Base-by-base conservation (phyloP, 2,113 vertebrate species). In the Syngnathus scovelli region DNA sequence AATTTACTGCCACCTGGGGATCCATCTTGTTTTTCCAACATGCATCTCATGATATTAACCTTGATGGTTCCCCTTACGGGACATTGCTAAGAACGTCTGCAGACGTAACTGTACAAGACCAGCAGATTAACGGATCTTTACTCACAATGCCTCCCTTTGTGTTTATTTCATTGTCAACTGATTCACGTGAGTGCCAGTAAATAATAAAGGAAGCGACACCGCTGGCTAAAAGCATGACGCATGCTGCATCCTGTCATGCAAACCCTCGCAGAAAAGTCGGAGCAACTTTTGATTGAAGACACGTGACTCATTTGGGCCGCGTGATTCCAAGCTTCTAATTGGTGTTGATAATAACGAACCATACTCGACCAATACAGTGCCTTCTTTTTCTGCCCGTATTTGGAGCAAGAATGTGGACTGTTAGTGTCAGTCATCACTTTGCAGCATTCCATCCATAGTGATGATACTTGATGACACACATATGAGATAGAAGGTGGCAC, bases 11-110 rank as follows among this genome's bases (percentile, higher is more conserved):
- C 16, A 15, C 46, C 43, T 49, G 19, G 13, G 23, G 7, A 55
- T 56, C 72, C 75, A 78, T 76, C 70, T 72, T 75, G 70, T 77
- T 73, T 70, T 70, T 59, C 38, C 43, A 68, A 43, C n/a, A 8
- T 49, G 66, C 56, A 75, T 78, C 43, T 72, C 16, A 38, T 71
- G 75, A 83, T 78, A 39, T 39, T 66, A 56, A 78, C 75, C 60
- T 64, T 74, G 67, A 70, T 13, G 21, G 11, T 12, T 44, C 39
- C 61, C 46, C 8, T 27, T 49, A n/a, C 27, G 44, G 60, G 55
- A 69, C 15, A 68, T 66, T 54, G 61, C 8, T 59, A 63, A 84
- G 83, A 77, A 67, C 19, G 70, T 71, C 51, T 59, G 39, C 13
- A 41, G 61, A 54, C 18, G 3, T 68, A 51, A 66, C 77, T 60